Conservation (phyloP, 2,797 vertebrate genomes). For the Neosilurus mollespiculum region DNA sequence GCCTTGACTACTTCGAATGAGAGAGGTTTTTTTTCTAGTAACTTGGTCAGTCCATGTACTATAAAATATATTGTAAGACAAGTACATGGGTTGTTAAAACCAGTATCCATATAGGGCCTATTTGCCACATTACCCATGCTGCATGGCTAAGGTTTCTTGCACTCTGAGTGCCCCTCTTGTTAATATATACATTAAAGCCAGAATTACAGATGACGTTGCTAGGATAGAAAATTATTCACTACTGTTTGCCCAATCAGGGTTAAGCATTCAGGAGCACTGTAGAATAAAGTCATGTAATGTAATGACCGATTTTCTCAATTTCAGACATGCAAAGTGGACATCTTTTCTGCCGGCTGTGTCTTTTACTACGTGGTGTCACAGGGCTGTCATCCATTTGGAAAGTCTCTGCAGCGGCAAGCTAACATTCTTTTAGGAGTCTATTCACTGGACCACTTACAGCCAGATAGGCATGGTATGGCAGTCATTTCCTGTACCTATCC, state of each 20-base stretch:
- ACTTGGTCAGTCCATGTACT: too few relatives aligned
- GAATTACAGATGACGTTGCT: too few relatives aligned
- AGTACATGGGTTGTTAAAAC: too few relatives aligned
- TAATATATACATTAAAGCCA: not conserved
- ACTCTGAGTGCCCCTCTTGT: too few relatives aligned
- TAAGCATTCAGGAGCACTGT: not conserved
- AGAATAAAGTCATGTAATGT: not conserved
- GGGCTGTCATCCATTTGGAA: conserved; percentile 93
- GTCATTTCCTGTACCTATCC: not conserved
- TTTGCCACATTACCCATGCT: too few relatives aligned
- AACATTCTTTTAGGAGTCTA: conserved; percentile 90
- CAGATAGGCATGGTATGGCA: conserved; percentile 81
- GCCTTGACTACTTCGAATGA: too few relatives aligned
- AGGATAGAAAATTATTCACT: not conserved
- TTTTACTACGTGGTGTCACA: conserved; percentile 94
- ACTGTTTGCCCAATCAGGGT: not conserved
- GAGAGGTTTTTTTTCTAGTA: too few relatives aligned
- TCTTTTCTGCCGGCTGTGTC: conserved; percentile 96
- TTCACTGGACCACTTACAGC: conserved; percentile 80
- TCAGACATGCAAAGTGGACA: conserved; percentile 92
- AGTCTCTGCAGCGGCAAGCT: conserved; percentile 93
- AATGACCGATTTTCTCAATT: conserved; percentile 23
- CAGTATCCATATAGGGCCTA: too few relatives aligned
- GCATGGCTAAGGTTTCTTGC: too few relatives aligned
- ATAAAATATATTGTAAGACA: too few relatives aligned